phyloP scores from a whole-genome alignment of 2,113 vertebrate genomes.

The Oostethus manadensis region DNA sequence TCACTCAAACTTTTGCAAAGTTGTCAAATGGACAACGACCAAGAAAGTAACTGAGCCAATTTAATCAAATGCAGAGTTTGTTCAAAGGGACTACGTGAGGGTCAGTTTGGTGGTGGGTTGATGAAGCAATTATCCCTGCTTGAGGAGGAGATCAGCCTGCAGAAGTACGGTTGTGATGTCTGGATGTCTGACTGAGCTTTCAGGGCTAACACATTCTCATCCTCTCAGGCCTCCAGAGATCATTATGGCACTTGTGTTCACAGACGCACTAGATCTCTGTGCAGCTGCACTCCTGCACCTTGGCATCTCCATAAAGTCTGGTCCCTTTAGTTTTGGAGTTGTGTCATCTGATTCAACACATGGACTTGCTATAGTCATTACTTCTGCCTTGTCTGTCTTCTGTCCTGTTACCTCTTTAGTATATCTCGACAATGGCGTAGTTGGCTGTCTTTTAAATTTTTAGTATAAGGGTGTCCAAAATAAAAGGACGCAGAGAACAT shows the following conservation, averaged over 20 bases:
- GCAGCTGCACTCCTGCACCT: not conserved
- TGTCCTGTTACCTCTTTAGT: no score
- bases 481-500: no score
- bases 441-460: no score
- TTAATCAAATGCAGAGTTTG: slow-evolving; percentile 6
- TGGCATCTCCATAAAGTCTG: not conserved
- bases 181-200: slow-evolving; percentile 4
- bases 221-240: slow-evolving; percentile 8
- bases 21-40: not conserved
- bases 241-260: slow-evolving; percentile 6
- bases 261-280: not conserved
- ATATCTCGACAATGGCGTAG: no score
- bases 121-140: slow-evolving; percentile 7
- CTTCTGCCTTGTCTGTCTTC: not conserved
- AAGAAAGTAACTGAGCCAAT: not conserved
- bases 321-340: not conserved
- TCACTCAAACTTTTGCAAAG: not conserved
- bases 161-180: slow-evolving; percentile 4
- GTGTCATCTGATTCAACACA: not conserved
- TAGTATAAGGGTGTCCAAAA: no score
- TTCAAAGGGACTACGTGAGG: slow-evolving; percentile 2
- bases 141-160: slow-evolving; percentile 6
- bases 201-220: slow-evolving; percentile 6
- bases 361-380: not conserved
- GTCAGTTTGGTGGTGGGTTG: slow-evolving; percentile 4